These are phyloP conservation scores for Phalacrocorax carbo DNA, from an alignment of 2,113 vertebrate species.

Conservation along the genomic window DNA sequence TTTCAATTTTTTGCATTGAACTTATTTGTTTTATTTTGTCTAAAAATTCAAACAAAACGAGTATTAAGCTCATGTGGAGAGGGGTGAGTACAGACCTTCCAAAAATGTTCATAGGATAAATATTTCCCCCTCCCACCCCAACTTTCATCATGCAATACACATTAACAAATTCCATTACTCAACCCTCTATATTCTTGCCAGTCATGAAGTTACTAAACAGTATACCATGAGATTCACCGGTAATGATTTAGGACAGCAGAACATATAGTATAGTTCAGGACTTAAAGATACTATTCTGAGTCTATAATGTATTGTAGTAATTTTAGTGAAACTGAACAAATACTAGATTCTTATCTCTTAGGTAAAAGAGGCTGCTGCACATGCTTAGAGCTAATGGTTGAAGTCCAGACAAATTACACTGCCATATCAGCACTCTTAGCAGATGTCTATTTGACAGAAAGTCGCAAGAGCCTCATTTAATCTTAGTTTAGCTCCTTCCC, in stretches of 20 bases:
- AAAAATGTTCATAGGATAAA: background rate
- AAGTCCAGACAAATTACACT: background rate
- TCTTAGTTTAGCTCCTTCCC: background rate
- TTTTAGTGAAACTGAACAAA: background rate
- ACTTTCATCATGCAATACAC: background rate
- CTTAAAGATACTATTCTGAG: background rate
- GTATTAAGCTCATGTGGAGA: constrained; percentile 35
- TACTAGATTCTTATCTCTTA: background rate
- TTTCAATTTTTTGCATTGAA: constrained; percentile 67
- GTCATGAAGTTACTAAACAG: background rate
- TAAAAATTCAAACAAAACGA: constrained; percentile 15
- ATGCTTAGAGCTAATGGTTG: background rate
- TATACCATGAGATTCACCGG: background rate
- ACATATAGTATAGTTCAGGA: constrained; percentile 50
- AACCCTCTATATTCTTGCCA: constrained; percentile 20
- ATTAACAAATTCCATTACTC: background rate
- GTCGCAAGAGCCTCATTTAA: background rate
- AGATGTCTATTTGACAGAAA: background rate
- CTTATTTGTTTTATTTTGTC: background rate
- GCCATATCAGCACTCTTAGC: background rate
- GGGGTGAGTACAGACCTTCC: constrained; percentile 49
- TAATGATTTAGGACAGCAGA: constrained; percentile 23
- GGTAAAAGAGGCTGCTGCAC: background rate
- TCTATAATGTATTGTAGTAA: background rate
- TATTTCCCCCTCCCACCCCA: background rate